phyloP scores from a whole-genome alignment of 35 echinoderm and acorn worm genomes.

The Diadema setosum region DNA sequence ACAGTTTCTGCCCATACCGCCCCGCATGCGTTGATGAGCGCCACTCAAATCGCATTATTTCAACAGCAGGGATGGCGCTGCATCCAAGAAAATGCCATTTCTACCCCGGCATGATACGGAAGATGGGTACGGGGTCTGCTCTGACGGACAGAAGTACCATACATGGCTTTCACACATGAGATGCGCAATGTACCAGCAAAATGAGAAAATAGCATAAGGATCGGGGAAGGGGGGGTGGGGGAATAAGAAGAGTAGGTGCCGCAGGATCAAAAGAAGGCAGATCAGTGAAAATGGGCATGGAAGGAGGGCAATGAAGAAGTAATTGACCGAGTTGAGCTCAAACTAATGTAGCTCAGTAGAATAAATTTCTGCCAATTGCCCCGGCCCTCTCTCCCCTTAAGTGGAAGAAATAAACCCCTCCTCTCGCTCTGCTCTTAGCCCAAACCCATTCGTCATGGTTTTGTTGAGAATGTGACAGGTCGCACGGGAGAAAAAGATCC shows the following conservation, averaged over 20 bases:
- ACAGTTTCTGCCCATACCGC: too few species aligned
- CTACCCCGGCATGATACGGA: neutral
- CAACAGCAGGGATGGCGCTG: too few species aligned
- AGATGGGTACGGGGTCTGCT: neutral
- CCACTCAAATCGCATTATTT: too few species aligned
- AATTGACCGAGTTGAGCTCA: slow-evolving; percentile 13
- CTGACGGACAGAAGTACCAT: neutral
- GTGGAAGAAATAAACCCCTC: slow-evolving; percentile 14
- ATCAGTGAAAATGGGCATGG: neutral
- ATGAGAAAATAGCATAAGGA: neutral
- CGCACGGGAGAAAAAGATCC: neutral
- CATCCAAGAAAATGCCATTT: neutral
- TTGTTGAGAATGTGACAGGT: neutral
- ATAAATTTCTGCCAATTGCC: slow-evolving; percentile 23
- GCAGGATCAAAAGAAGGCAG: neutral
- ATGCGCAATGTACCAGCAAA: neutral
- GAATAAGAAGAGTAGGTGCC: neutral
- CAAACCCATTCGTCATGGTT: neutral
- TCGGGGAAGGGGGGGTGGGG: neutral
- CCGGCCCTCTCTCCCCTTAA: neutral
- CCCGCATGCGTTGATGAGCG: too few species aligned
- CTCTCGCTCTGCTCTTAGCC: neutral
- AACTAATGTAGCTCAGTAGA: slow-evolving; percentile 4
- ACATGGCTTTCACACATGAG: neutral
- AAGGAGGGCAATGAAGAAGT: slow-evolving; percentile 11